Base-by-base conservation (phyloP, 2,888 invertebrate genomes). In the Tiliacea aurago region DNA sequence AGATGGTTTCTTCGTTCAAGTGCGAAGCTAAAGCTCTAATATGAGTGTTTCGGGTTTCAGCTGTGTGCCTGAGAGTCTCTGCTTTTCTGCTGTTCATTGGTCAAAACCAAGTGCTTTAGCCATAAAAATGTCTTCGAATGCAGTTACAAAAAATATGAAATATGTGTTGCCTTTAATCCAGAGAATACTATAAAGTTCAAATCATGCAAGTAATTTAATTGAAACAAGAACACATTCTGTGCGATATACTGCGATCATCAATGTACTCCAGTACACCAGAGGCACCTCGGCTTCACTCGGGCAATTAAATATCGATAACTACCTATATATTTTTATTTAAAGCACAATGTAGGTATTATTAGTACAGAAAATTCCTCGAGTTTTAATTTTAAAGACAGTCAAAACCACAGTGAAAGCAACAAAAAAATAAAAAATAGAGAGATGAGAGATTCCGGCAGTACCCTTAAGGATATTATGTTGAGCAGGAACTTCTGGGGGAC, bases 91-190 rank as follows among this genome's bases (percentile, higher is more conserved):
- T 20, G 49, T 72, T 61, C 10, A n/a, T 9, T 28, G 10, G 18
- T 49, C 4, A 23, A 51, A 45, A 55, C 18, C 18, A 55, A 55
- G 13, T 65, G 41, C 10, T 28, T 66, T 18, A 10, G 20, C 15
- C 23, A 49, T 43, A 41, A 49, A 49, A 10, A 37, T 58, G 33
- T 56, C 69, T 56, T 49, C 20, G 55, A 33, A 4, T 78, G 55
- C 47, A 69, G 7, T 15, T 20, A 47, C 23, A 33, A 49, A 78
- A 78, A 49, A 20, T 4, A 49, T 70, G 15, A 70, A 49, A 56
- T 69, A 56, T 49, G 11, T 56, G 37, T 51, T 78, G 70, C 56
- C 58, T 37, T 20, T 37, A 28, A 11, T 41, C 49, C 43, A 78
- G 43, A 33, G n/a, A 55, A 68, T 23, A 69, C 20, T 28, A 43